Conservation (phyloP, 2,888 invertebrate genomes). For the Lacanobia wlatinum region DNA sequence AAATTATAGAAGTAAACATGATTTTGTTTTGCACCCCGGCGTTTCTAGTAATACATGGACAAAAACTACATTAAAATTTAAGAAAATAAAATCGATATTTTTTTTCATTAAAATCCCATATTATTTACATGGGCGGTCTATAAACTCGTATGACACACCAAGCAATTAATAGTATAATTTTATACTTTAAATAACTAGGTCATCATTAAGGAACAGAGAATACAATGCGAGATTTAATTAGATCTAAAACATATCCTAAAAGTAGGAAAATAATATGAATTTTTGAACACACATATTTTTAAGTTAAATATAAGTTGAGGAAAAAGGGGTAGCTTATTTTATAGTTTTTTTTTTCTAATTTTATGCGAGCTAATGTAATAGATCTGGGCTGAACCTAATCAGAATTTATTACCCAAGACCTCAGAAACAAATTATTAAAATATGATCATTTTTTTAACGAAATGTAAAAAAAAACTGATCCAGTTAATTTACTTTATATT, state of each 20-base stretch:
- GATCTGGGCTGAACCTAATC: background rate
- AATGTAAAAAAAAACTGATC: too few species aligned
- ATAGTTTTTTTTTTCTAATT: too few species aligned
- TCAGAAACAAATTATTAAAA: too few species aligned
- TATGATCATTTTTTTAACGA: too few species aligned
- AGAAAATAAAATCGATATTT: background rate
- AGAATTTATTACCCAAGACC: background rate
- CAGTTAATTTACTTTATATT: too few species aligned
- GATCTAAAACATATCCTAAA: conserved; percentile 10
- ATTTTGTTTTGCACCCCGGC: conserved; percentile 7
- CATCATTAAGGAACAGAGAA: conserved; percentile 35
- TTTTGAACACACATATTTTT: conserved; percentile 3
- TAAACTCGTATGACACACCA: conserved; percentile 17
- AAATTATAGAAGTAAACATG: background rate
- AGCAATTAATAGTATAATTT: conserved; percentile 23
- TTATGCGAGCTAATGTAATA: background rate
- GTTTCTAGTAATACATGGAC: background rate
- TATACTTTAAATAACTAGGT: conserved; percentile 31
- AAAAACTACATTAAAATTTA: background rate
- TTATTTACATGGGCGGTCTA: background rate
- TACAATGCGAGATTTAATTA: conserved; percentile 51
- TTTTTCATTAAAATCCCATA: background rate
- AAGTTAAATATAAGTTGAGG: background rate
- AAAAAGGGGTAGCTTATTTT: background rate
- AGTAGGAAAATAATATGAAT: background rate